Evolutionary conservation across 2,888 invertebrate species (phyloP).

Genomic region (Notodonta dromedarius): DNA sequence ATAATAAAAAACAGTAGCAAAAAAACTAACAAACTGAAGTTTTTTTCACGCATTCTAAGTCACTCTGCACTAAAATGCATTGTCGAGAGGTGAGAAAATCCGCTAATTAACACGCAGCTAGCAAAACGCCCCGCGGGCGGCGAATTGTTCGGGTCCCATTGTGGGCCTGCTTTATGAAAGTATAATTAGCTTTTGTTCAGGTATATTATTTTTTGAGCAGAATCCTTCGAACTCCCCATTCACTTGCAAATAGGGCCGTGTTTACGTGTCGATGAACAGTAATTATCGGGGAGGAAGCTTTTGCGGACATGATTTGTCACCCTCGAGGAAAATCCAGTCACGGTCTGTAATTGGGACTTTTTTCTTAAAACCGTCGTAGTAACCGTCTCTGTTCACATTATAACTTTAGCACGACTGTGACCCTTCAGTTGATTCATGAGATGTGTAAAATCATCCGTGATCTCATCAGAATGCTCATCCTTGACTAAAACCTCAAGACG

Average conservation of each 20-base stretch:
- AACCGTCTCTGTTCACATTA: constrained; percentile 1
- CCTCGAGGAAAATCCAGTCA: constrained; percentile 62
- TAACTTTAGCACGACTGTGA: background rate
- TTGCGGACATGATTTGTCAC: constrained; percentile 58
- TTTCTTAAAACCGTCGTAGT: constrained; percentile 11
- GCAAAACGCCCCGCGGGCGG: constrained; percentile 57
- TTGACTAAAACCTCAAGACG: background rate
- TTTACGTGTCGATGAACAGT: constrained; percentile 72
- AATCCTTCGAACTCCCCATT: constrained; percentile 58
- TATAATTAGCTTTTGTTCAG: constrained; percentile 80
- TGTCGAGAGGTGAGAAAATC: constrained; percentile 80
- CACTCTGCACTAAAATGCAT: constrained; percentile 55
- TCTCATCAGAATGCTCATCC: background rate
- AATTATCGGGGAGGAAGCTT: constrained; percentile 61
- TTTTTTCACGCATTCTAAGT: constrained; percentile 30
- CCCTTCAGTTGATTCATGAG: background rate
- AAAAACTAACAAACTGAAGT: constrained; percentile 49
- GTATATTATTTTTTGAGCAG: constrained; percentile 66
- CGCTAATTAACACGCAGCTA: constrained; percentile 72
- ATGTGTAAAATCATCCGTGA: background rate
- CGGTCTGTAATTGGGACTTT: constrained; percentile 63
- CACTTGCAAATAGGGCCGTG: constrained; percentile 68
- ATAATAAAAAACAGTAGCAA: constrained; percentile 33
- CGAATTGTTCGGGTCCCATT: constrained; percentile 61
- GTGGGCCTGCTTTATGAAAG: constrained; percentile 62